Percentiles rank a stretch among this genome's conserved stretches.
Conservation (phyloP, 2,888 invertebrate genomes). For the Xestia xanthographa region DNA sequence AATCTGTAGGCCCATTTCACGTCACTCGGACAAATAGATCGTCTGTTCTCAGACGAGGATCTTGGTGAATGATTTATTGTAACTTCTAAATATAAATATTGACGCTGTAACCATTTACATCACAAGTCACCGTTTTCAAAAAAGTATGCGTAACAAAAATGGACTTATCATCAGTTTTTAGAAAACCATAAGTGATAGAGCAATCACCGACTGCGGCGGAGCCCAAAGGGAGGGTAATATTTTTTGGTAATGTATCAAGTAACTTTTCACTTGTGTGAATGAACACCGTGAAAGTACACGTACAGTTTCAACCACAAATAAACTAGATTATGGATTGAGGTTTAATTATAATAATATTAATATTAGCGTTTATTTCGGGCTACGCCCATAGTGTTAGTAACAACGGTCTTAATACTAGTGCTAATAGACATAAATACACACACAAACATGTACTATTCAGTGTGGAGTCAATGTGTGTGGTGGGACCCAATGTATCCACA, state of each 20-base stretch:
- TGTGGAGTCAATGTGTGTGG: too few species aligned
- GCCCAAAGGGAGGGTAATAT: background rate
- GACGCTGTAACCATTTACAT: background rate
- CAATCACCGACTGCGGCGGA: too few species aligned
- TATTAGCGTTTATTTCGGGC: too few species aligned
- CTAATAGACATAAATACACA: too few species aligned
- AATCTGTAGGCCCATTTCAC: conserved; percentile 15
- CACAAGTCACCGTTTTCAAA: background rate
- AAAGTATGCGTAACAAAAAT: background rate
- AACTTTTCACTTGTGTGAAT: background rate
- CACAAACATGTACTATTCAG: too few species aligned
- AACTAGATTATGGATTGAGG: too few species aligned
- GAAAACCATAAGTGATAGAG: background rate
- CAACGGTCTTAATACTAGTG: too few species aligned
- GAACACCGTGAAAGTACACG: background rate
- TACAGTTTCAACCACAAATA: background rate
- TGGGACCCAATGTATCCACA: too few species aligned
- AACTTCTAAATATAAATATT: background rate
- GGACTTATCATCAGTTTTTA: background rate
- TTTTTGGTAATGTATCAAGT: background rate
- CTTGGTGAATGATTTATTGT: conserved; percentile 10
- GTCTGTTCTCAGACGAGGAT: conserved; percentile 1
- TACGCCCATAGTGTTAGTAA: too few species aligned
- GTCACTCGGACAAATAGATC: conserved; percentile 3
- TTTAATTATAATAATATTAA: too few species aligned